Conservation (phyloP, 2,113 vertebrate species). For the Salvelinus alpinus region DNA sequence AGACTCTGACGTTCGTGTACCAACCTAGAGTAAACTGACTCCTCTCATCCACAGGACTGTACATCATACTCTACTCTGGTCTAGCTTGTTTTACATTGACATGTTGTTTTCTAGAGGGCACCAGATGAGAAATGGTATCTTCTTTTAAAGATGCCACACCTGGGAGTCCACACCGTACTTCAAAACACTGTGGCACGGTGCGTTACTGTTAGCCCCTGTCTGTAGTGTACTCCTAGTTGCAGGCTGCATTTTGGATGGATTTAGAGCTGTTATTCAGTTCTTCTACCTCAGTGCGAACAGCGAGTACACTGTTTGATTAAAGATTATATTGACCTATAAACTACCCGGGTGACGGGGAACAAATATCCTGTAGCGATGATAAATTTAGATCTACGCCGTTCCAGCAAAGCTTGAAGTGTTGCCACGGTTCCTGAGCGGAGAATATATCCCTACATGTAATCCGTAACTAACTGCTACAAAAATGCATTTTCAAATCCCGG, state of each 20-base stretch:
- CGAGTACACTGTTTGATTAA: conserved; percentile 38
- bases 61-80: no score
- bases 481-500: conserved; percentile 9
- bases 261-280: not conserved
- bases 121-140: no score
- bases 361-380: conserved; percentile 9
- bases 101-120: no score
- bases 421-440: not conserved
- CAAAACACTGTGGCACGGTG: not conserved
- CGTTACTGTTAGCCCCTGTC: no score
- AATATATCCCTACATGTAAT: not conserved
- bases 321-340: conserved; percentile 74
- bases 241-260: not conserved
- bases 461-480: conserved; percentile 1
- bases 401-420: not conserved
- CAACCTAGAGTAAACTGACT: no score
- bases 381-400: conserved; percentile 13
- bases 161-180: no score
- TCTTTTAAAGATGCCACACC: no score
- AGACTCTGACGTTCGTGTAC: no score
- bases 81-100: no score
- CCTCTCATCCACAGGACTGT: no score
- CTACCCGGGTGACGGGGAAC: conserved; percentile 41
- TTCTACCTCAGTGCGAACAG: not conserved
- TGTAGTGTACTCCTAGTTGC: not conserved